A percentile compares a stretch with the other conserved stretches of the same genome.
phyloP scores from a whole-genome alignment of 2,888 invertebrate species.

The Eurytoma californica region DNA sequence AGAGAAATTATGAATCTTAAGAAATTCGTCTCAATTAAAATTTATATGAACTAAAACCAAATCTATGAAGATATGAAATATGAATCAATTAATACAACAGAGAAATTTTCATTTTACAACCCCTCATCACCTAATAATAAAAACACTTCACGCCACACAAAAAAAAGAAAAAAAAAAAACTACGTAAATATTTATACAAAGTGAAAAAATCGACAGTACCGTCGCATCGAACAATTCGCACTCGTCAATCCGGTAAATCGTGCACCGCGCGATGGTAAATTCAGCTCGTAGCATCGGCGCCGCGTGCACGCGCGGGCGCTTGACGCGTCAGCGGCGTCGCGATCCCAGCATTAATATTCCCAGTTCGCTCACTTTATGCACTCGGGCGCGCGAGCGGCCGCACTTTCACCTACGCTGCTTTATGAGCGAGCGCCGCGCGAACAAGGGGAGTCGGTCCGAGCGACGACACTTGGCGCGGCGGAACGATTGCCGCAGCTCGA shows the following conservation, averaged over 20 bases:
- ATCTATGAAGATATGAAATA: too few species aligned
- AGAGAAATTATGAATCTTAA: too few species aligned
- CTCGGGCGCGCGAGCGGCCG: constrained; percentile 18
- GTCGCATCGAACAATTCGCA: not conserved
- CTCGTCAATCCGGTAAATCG: not conserved
- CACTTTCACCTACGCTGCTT: constrained; percentile 31
- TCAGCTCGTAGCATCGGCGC: not conserved
- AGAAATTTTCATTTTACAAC: too few species aligned
- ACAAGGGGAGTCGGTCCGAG: not conserved
- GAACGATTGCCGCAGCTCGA: too few species aligned
- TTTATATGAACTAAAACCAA: too few species aligned
- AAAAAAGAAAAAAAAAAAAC: too few species aligned
- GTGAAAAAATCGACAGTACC: not conserved
- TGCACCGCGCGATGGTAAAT: constrained; percentile 8
- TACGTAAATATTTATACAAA: too few species aligned
- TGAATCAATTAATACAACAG: too few species aligned
- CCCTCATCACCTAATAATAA: too few species aligned
- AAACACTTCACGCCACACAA: too few species aligned
- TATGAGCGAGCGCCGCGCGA: not conserved
- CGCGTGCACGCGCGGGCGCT: not conserved
- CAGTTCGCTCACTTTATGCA: constrained; percentile 40
- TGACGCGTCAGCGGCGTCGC: not conserved
- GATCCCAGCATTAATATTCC: constrained; percentile 7
- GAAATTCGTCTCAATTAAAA: too few species aligned
- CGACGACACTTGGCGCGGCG: constrained; percentile 26